phyloP scores from a whole-genome alignment of 2,797 vertebrate genomes.

The Euphonia xanthogaster region DNA sequence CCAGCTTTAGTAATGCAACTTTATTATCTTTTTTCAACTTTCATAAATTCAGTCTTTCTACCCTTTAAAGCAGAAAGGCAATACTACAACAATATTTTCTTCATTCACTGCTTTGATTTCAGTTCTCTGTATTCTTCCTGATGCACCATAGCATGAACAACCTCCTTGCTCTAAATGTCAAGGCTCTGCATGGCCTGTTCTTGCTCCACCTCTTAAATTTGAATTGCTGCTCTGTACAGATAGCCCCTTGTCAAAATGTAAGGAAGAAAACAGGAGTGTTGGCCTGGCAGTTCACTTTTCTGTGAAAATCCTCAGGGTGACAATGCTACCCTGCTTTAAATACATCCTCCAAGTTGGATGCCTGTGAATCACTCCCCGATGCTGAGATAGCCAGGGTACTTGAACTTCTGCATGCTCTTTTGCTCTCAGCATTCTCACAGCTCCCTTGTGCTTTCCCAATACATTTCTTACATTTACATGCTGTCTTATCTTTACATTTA shows the following conservation, averaged over 20 bases:
- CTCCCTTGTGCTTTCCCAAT: conserved; percentile 36
- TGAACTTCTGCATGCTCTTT: neutral
- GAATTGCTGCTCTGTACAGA: neutral
- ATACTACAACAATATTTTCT: neutral
- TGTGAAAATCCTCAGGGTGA: neutral
- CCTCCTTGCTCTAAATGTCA: neutral
- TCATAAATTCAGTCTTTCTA: accelerated
- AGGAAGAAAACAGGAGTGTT: neutral
- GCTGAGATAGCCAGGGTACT: neutral
- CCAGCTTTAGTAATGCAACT: neutral
- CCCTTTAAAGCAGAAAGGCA: neutral
- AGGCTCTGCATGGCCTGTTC: neutral
- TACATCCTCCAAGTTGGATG: neutral
- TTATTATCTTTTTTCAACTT: neutral
- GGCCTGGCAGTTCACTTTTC: neutral
- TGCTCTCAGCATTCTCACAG: conserved; percentile 5
- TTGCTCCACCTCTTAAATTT: neutral
- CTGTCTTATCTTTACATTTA: conserved; percentile 34
- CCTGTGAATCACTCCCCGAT: neutral
- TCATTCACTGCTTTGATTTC: neutral
- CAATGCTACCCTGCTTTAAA: neutral
- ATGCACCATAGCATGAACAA: neutral
- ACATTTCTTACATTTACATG: neutral
- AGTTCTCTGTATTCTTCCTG: neutral
- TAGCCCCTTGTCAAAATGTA: neutral